A percentile compares a stretch with the other conserved stretches of the same genome.
These are phyloP conservation scores for Notodonta ziczac DNA, from an alignment of 2,888 invertebrate species.

Conservation along the genomic window DNA sequence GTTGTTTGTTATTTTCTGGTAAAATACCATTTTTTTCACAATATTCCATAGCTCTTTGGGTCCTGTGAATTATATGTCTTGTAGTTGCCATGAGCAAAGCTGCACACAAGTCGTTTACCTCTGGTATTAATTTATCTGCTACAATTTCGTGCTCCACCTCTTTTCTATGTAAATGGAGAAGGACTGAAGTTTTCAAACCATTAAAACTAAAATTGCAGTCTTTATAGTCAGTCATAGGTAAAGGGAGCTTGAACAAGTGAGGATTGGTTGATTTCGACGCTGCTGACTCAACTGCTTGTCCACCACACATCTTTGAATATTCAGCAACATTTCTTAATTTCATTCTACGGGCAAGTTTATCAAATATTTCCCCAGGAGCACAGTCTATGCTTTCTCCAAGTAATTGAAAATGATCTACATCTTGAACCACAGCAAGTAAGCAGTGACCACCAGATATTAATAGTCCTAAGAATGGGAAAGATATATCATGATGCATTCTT, in stretches of 20 bases:
- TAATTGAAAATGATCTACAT: conserved; percentile 90
- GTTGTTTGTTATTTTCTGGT: conserved; percentile 83
- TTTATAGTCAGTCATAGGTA: conserved; percentile 86
- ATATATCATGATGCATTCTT: conserved; percentile 88
- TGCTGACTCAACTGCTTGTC: conserved; percentile 93
- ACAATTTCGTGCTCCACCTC: conserved; percentile 85
- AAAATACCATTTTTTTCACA: conserved; percentile 86
- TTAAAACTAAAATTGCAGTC: conserved; percentile 97
- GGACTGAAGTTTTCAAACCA: conserved; percentile 89
- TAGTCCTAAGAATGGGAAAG: conserved; percentile 95
- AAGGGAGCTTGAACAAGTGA: conserved; percentile 86
- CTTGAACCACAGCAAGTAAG: conserved; percentile 90
- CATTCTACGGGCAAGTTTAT: conserved; percentile 95
- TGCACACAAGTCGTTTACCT: conserved; percentile 93
- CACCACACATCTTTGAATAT: conserved; percentile 91
- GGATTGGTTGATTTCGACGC: conserved; percentile 89
- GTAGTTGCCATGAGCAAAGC: conserved; percentile 90
- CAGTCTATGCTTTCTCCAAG: conserved; percentile 93
- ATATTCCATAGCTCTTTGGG: conserved; percentile 94
- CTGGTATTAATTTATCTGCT: conserved; percentile 90
- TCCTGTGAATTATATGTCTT: conserved; percentile 92
- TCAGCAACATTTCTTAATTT: conserved; percentile 91
- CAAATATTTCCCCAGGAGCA: conserved; percentile 97
- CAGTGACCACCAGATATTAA: conserved; percentile 98
- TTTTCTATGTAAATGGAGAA: conserved; percentile 80